Conservation (phyloP, 1,140 invertebrate species). For the Psilanteris sp. region DNA sequence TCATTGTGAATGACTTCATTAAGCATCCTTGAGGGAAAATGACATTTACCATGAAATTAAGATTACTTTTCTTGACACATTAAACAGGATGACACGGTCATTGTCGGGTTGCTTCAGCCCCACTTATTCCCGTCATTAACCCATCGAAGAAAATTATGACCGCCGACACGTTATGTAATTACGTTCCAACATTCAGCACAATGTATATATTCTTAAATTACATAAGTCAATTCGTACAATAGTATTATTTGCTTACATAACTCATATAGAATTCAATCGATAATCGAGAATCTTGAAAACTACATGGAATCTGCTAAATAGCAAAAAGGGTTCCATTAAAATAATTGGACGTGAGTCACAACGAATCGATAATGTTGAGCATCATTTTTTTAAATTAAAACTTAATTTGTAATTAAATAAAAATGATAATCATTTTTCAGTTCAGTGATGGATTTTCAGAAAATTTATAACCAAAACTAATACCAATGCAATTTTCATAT, state of each 20-base stretch:
- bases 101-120: conserved; percentile 42
- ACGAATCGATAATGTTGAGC: no score
- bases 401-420: no score
- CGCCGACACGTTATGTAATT: conserved; percentile 34
- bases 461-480: no score
- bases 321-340: no score
- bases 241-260: no score
- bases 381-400: no score
- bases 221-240: conserved; percentile 15
- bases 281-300: background rate
- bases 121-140: conserved; percentile 49
- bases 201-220: conserved; percentile 35
- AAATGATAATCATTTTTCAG: no score
- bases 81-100: conserved; percentile 52
- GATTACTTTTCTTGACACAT: conserved; percentile 34
- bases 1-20: background rate
- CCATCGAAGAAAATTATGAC: conserved; percentile 32
- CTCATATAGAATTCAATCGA: no score
- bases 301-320: no score
- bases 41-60: conserved; percentile 43
- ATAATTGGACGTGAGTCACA: no score
- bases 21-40: conserved; percentile 4
- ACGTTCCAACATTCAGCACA: conserved; percentile 24
- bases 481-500: no score
- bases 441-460: no score